Conservation (phyloP, 2,888 invertebrate genomes). For the Drosophila differens region DNA sequence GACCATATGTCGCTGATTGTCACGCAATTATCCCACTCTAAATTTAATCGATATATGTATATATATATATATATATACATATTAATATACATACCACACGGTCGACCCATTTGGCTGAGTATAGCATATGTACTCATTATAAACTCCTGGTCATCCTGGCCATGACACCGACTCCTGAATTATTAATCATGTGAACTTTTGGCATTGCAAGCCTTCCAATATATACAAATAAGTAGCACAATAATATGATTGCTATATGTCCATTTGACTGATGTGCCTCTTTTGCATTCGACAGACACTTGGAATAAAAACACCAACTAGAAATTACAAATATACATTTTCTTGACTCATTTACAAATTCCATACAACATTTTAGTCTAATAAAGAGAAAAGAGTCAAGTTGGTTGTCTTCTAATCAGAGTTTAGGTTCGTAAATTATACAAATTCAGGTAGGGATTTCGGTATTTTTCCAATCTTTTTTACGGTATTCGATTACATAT, state of each 20-base stretch:
- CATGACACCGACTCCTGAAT: conserved; percentile 43
- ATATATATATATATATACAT: neutral
- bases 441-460: neutral
- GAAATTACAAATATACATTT: neutral
- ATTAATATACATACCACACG: neutral
- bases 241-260: neutral
- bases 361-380: too few species aligned
- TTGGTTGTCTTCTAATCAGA: neutral
- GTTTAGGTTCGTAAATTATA: neutral
- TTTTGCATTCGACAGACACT: conserved; percentile 14
- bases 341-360: neutral
- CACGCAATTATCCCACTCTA: conserved; percentile 73
- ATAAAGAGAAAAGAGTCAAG: neutral
- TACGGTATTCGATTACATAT: neutral
- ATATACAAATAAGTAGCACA: conserved; percentile 13
- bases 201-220: conserved; percentile 20
- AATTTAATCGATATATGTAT: conserved; percentile 64
- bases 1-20: conserved; percentile 67
- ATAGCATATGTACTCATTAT: neutral
- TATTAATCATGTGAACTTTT: conserved; percentile 71
- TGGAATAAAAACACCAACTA: neutral
- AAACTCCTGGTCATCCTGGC: conserved; percentile 38
- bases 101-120: conserved; percentile 26
- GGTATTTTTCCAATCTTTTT: neutral
- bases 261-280: conserved; percentile 6